phyloP scores from a whole-genome alignment of 1,140 invertebrate genomes.

The Cotesia chilonis region DNA sequence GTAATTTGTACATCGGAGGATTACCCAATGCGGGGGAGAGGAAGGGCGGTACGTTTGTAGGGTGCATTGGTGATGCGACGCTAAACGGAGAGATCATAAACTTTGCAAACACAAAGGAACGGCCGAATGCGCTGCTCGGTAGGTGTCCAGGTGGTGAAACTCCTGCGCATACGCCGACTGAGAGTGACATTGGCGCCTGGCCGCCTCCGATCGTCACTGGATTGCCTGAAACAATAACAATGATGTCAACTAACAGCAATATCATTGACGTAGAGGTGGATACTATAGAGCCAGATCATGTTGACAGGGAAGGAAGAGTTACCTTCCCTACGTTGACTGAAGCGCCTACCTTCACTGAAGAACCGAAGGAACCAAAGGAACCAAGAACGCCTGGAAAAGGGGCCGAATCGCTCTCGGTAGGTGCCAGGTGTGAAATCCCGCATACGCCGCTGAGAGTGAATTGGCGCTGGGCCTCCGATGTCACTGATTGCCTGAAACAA shows the following conservation, averaged over 20 bases:
- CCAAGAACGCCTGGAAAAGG: no score
- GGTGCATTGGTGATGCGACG: conserved; percentile 89
- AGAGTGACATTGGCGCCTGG: conserved; percentile 35
- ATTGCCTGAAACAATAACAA: conserved; percentile 42
- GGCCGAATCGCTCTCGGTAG: conserved; percentile 73
- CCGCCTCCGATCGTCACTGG: conserved; percentile 45
- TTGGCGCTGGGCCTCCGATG: conserved; percentile 38
- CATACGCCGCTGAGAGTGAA: conserved; percentile 37
- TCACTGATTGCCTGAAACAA: conserved; percentile 43
- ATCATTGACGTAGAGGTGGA: conserved; percentile 48
- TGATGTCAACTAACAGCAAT: conserved; percentile 48
- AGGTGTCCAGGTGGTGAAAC: conserved; percentile 66
- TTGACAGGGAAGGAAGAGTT: conserved; percentile 41
- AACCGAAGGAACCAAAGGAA: conserved; percentile 66
- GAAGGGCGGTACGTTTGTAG: conserved; percentile 69
- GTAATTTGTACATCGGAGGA: conserved; percentile 86
- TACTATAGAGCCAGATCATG: conserved; percentile 29
- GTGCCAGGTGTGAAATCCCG: conserved; percentile 61
- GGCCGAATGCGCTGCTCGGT: conserved; percentile 72
- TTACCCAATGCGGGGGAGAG: conserved; percentile 67
- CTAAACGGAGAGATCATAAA: conserved; percentile 83
- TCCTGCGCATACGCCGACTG: conserved; percentile 32
- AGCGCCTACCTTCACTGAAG: conserved; percentile 33
- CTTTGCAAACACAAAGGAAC: conserved; percentile 78
- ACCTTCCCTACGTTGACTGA: conserved; percentile 8